These are phyloP conservation scores for Camarhynchus parvulus DNA, from an alignment of 2,113 vertebrate genomes.

Conservation along the genomic window DNA sequence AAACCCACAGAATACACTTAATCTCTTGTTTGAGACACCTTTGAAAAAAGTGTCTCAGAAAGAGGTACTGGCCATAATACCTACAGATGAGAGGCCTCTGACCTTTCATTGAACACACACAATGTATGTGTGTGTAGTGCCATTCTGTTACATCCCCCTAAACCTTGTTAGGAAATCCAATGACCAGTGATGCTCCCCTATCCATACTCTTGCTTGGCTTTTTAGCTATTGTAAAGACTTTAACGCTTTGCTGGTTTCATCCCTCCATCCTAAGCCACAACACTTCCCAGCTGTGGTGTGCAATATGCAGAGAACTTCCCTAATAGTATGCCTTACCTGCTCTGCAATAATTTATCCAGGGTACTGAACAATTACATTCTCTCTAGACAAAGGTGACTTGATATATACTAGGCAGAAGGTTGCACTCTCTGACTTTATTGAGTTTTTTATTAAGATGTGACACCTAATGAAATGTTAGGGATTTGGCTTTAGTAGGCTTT, in stretches of 20 bases:
- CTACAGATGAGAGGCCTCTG: not conserved
- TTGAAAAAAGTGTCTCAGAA: not conserved
- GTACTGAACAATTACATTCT: not conserved
- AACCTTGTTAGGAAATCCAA: accelerated
- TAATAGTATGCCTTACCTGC: not conserved
- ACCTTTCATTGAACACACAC: not conserved
- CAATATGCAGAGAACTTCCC: not conserved
- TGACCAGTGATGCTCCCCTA: not conserved
- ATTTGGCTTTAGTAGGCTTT: not conserved
- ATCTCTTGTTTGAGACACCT: not conserved
- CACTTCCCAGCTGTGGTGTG: not conserved
- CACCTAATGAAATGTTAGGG: not conserved
- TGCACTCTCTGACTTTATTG: not conserved
- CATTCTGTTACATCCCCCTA: not conserved
- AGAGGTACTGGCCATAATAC: not conserved
- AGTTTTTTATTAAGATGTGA: not conserved
- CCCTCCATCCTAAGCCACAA: not conserved
- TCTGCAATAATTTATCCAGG: not conserved
- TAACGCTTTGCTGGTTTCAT: not conserved
- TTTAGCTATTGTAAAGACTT: not conserved
- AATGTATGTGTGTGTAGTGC: accelerated
- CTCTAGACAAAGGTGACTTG: not conserved
- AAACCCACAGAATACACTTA: not conserved
- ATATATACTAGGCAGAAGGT: not conserved
- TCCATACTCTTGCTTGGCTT: not conserved